These are phyloP conservation scores for Ormyrus thymus DNA, from an alignment of 2,888 invertebrate genomes.

Conservation along the genomic window DNA sequence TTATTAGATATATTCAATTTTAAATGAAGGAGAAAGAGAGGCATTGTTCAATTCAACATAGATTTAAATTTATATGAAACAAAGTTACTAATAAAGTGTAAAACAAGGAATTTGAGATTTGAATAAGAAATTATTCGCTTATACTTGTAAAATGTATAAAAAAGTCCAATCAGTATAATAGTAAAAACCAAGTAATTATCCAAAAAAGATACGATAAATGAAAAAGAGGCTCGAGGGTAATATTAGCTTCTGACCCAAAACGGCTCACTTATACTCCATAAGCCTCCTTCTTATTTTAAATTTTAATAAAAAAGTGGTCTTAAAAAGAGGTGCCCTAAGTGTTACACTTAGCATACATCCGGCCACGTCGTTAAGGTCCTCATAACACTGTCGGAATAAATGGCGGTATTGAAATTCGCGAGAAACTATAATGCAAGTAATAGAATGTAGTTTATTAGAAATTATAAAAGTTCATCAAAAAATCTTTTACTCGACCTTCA, in stretches of 20 bases:
- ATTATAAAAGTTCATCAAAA: background rate
- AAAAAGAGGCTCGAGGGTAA: background rate
- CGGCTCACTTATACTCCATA: background rate
- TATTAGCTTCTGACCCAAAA: constrained; percentile 21
- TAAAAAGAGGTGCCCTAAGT: constrained; percentile 4
- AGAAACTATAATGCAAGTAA: background rate
- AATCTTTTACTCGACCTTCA: too few species aligned
- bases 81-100: too few species aligned
- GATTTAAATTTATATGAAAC: too few species aligned
- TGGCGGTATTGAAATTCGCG: background rate
- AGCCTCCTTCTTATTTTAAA: constrained; percentile 6
- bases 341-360: constrained; percentile 25
- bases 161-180: too few species aligned
- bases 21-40: too few species aligned
- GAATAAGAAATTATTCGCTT: too few species aligned
- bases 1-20: too few species aligned
- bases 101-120: too few species aligned
- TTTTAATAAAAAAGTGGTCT: constrained; percentile 1
- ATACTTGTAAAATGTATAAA: too few species aligned
- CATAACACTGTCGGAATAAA: background rate
- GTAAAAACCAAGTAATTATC: background rate
- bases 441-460: background rate
- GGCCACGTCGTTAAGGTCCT: background rate
- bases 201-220: background rate
- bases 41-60: too few species aligned